Percentiles rank a stretch among this genome's conserved stretches.
phyloP scores from a whole-genome alignment of 2,797 vertebrate species.

The Hapalemur alaotrensis region DNA sequence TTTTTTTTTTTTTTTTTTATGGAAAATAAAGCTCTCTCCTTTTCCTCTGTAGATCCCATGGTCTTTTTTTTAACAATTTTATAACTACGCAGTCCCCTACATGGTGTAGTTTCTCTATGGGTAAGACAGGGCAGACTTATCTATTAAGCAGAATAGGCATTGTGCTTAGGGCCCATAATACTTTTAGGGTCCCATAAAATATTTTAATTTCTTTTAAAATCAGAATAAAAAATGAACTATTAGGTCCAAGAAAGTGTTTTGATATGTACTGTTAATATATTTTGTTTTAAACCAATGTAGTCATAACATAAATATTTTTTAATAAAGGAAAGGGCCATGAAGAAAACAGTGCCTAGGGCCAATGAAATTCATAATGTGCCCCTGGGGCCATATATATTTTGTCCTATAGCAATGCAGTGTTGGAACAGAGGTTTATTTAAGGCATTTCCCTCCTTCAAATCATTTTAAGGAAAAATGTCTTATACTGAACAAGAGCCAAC shows the following conservation, averaged over 20 bases:
- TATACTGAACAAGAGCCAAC: background rate
- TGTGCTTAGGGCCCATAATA: background rate
- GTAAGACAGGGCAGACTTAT: background rate
- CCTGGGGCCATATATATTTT: background rate
- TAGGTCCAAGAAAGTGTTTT: background rate
- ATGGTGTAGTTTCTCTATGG: background rate
- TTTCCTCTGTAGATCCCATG: background rate
- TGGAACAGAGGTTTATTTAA: background rate
- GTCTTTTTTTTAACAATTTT: background rate
- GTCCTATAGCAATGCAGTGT: background rate
- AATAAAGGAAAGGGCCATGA: background rate
- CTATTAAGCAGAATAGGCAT: background rate
- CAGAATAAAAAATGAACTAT: background rate
- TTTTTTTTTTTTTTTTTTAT: too few species aligned
- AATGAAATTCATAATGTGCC: background rate
- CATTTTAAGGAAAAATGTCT: background rate
- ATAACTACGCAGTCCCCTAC: background rate
- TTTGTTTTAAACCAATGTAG: background rate
- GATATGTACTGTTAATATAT: background rate
- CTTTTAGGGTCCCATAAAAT: background rate
- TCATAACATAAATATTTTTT: background rate
- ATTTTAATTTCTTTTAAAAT: conserved; percentile 12
- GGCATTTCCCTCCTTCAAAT: background rate
- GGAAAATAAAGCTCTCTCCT: background rate
- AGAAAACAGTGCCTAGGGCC: background rate